Evolutionary conservation across 2,113 vertebrate genomes (phyloP).

Genomic region (Amblyopsis rosae): DNA sequence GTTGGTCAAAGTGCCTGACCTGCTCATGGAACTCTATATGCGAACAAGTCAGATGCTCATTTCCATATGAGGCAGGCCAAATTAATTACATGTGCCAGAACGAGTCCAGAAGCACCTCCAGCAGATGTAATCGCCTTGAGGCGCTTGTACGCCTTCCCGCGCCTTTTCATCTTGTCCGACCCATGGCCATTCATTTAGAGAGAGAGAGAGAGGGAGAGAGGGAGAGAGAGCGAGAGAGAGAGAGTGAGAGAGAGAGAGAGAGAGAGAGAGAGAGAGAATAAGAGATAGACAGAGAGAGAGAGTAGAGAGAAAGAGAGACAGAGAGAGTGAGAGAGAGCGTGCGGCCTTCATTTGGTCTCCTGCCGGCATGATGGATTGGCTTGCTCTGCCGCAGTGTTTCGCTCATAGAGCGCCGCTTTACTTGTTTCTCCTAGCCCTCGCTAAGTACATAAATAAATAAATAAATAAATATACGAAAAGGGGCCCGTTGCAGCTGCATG

Average conservation of each 20-base stretch:
- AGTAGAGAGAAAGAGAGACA: not conserved
- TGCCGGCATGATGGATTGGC: conserved; percentile 21
- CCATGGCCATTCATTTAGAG: not conserved
- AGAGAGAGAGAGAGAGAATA: no score
- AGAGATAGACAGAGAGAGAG: no score
- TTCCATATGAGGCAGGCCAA: conserved; percentile 53
- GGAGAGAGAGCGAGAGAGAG: no score
- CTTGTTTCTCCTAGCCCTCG: not conserved
- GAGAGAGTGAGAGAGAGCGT: not conserved
- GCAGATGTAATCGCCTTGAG: not conserved
- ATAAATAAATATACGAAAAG: conserved; percentile 13
- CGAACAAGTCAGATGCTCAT: conserved; percentile 46
- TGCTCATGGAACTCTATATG: no score
- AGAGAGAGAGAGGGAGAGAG: not conserved
- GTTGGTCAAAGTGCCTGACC: no score
- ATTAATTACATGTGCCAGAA: conserved; percentile 40
- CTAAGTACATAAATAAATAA: not conserved
- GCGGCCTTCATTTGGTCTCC: conserved; percentile 28
- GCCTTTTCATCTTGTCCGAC: not conserved
- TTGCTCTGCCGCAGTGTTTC: conserved; percentile 30
- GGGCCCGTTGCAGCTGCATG: conserved; percentile 14
- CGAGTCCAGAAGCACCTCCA: conserved; percentile 9
- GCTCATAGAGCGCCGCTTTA: not conserved
- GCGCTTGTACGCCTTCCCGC: not conserved
- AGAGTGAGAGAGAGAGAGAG: no score